Evolutionary conservation across 2,888 invertebrate species (phyloP).

Genomic region (Arenicola marina): DNA sequence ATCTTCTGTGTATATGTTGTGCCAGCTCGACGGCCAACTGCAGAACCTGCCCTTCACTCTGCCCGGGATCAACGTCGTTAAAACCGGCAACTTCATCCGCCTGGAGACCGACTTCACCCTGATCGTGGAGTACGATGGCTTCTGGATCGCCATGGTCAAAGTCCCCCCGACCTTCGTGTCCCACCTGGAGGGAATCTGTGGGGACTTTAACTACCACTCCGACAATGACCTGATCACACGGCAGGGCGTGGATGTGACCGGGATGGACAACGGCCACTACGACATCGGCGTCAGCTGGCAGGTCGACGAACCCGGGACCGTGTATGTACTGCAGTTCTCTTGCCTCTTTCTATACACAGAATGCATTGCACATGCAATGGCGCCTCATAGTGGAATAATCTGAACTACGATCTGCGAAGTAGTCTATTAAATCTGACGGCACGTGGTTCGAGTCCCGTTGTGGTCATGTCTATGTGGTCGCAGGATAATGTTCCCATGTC

Average conservation of each 20-base stretch:
- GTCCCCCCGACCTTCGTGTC: constrained; percentile 1
- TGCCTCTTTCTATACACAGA: too few relatives aligned
- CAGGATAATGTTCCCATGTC: too few relatives aligned
- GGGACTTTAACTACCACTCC: not conserved
- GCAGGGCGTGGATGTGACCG: constrained; percentile 8
- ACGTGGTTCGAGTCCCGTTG: too few relatives aligned
- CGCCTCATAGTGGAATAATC: too few relatives aligned
- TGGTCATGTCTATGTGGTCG: too few relatives aligned
- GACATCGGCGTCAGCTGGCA: constrained; percentile 7
- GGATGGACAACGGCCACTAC: not conserved
- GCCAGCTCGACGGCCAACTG: too few relatives aligned
- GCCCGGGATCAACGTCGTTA: constrained; percentile 7
- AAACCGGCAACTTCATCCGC: constrained; percentile 12
- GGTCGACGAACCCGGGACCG: constrained; percentile 6
- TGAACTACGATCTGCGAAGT: too few relatives aligned
- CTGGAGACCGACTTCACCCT: constrained; percentile 14
- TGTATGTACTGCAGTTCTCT: not conserved
- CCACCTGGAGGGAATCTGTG: constrained; percentile 7
- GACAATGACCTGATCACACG: not conserved
- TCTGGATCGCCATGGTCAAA: constrained; percentile 2
- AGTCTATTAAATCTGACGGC: too few relatives aligned
- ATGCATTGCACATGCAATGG: too few relatives aligned
- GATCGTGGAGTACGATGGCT: constrained; percentile 13
- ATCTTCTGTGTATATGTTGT: too few relatives aligned
- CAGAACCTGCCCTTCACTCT: too few relatives aligned